Evolutionary conservation across 1,140 invertebrate genomes (phyloP).

Genomic region (Hylyphantes graminicola): DNA sequence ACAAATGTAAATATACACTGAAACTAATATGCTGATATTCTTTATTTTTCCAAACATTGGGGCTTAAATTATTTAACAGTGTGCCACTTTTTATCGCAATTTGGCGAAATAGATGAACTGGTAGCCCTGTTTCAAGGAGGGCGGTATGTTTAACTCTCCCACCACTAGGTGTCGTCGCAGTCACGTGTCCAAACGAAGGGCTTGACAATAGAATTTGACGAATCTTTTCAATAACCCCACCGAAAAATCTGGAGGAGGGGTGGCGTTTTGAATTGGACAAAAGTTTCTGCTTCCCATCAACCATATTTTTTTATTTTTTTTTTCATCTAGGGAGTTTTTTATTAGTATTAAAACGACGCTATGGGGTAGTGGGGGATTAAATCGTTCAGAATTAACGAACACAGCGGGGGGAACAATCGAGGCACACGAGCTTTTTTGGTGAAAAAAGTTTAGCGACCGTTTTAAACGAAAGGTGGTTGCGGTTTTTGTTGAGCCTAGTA

Average conservation of each 20-base stretch:
- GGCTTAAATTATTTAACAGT: no score
- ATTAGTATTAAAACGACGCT: constrained; percentile 17
- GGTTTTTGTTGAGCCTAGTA: no score
- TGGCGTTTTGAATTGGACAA: neutral
- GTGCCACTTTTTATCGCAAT: no score
- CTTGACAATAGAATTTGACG: constrained; percentile 58
- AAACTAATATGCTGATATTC: no score
- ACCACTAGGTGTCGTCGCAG: constrained; percentile 53
- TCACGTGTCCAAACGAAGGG: constrained; percentile 55
- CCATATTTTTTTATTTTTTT: constrained; percentile 12
- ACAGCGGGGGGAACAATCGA: no score
- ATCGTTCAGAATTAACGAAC: constrained; percentile 45
- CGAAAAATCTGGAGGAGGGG: neutral
- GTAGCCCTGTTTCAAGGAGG: neutral
- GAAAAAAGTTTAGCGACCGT: neutral
- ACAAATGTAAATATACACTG: no score
- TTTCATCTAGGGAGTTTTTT: constrained; percentile 23
- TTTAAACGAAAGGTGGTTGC: neutral
- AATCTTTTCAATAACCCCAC: constrained; percentile 50
- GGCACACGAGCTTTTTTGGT: neutral
- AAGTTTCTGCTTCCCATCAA: constrained; percentile 1
- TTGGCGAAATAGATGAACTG: neutral
- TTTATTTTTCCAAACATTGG: no score
- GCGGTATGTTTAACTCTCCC: constrained; percentile 54
- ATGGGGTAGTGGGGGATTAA: constrained; percentile 15